Base-by-base conservation (phyloP, 2,888 invertebrate species). In the Leucoma salicis region DNA sequence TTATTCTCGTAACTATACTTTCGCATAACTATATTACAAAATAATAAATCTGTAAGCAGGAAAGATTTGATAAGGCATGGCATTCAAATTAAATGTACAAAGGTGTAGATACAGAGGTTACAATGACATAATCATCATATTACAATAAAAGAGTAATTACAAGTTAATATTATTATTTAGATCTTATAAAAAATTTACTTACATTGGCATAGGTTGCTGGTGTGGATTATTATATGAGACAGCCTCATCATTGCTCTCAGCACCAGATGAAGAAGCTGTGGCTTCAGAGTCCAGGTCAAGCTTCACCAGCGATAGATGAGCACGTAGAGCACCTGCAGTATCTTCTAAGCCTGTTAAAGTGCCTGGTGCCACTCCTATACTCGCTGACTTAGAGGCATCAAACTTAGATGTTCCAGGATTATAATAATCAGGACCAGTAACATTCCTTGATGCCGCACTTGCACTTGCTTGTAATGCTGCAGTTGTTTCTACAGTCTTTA, bases 181-280 rank as follows among this genome's bases (percentile, higher is more conserved):
- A n/a, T n/a, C n/a, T n/a, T n/a, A n/a, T n/a, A 3, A 21, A 21
- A 21, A 4, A 21, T 16, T 16, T 21, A 94, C 96, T 95, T 83
- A 96, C 96, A 96, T 94, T 42, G 95, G 91, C 80, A 95, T 91
- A 48, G 92, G 92, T 66, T 94, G 94, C 70, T 95, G 95, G 67
- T 93, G 92, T 35, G 92, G 91, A 82, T 96, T 96, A 78, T 93
- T 95, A 82, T 95, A 96, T 46, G 90, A 82, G 56, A 95, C 93
- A 85, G 94, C 93, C 78, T 98, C 97, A 88, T 98, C 97, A 78
- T 96, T 96, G 68, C 97, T 97, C 78, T 98, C 98, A 21, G 96
- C 97, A 38, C 97, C 98, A 11, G 97, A 97, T 70, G 97, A 97
- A 48, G 97, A 97, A 11, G 94, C 96, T 0, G 98, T 98, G 24